Evolutionary conservation across 2,888 invertebrate genomes (phyloP), one percentile per base, ranked within the genome.

Genomic region (Oligia strigilis): DNA sequence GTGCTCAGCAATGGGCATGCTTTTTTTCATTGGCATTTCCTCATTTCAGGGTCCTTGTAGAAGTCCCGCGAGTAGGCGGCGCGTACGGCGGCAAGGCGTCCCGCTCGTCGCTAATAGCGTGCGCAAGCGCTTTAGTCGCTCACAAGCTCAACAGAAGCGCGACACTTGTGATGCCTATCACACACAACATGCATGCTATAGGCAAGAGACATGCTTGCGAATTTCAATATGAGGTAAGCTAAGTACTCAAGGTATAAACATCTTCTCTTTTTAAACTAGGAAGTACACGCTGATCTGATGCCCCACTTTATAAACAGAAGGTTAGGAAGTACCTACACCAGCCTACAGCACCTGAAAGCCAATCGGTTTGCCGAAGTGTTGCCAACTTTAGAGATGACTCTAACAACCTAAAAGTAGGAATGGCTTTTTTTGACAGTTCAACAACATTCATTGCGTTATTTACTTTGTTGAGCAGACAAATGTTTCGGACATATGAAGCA

Each of bases 81-180:
- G 98, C 96, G 0, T 99, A 98, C 92, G 99, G 99, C 0, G 97
- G 97, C 0, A 99, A 99, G 93, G 98, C 98, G 62, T 97, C 98
- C 0, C 97, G 98, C n/a, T 96, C 97, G 2, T 89, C 97, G 2
- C 95, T 97, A 6, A 90, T 97, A 0, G 97, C 98, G 0, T 97
- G 98, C 86, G 98, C 98, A 0, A 98, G 98, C 90, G 98, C 98
- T 0, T 91, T 99, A 0, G 98, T 98, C 0, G 98, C 98, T 1
- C 92, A 97, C 89, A 96, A 96, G 75, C 94, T 98, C 0, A 95
- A 97, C 91, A 92, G 95, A 67, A 98, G 98, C 6, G 98, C 98
- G 0, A 96, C 98, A 19, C 94, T 98, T 43, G 97, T 97, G 29
- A 91, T 98, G 95, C 97, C 98, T 3, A 94, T 98, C 72, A 97